These are phyloP conservation scores for Brachionus angularis DNA, from an alignment of 1,140 invertebrate genomes.

Conservation along the genomic window DNA sequence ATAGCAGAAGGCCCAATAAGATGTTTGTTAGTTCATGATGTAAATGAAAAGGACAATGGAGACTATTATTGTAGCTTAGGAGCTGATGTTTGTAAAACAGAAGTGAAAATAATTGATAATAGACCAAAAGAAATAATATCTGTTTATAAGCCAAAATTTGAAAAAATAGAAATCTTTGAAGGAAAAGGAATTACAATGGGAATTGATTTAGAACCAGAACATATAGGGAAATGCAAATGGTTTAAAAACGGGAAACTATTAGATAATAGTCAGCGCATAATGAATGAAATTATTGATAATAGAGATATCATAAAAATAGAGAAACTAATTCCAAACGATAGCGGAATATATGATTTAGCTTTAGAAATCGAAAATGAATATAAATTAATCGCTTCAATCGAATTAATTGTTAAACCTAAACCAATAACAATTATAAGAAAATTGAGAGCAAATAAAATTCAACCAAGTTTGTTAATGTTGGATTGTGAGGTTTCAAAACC, in stretches of 20 bases:
- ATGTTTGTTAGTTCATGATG: conserved; percentile 19
- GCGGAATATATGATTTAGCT: conserved; percentile 1
- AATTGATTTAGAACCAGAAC: not conserved
- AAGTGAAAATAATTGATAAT: not conserved
- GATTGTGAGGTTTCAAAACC: conserved; percentile 32
- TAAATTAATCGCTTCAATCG: not conserved
- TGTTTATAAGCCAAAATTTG: not conserved
- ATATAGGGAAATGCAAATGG: conserved; percentile 7
- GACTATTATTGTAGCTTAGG: conserved; percentile 24
- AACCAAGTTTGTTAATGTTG: not conserved
- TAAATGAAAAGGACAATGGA: not conserved
- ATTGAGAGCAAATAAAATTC: conserved; percentile 19
- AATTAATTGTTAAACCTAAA: conserved; percentile 5
- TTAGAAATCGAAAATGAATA: not conserved
- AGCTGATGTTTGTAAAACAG: conserved; percentile 5
- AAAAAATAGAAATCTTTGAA: conserved; percentile 9
- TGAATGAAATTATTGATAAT: not conserved
- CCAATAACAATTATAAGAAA: conserved; percentile 16
- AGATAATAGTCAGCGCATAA: not conserved
- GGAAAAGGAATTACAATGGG: conserved; percentile 7
- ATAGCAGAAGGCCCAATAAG: conserved; percentile 23
- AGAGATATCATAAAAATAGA: conserved; percentile 1
- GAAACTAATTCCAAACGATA: not conserved
- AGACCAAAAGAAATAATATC: not conserved
- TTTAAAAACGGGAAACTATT: not conserved